A percentile compares a stretch with the other conserved stretches of the same genome.
These are phyloP conservation scores for Camponotus floridanus DNA, from an alignment of 1,140 invertebrate species.

Conservation along the genomic window DNA sequence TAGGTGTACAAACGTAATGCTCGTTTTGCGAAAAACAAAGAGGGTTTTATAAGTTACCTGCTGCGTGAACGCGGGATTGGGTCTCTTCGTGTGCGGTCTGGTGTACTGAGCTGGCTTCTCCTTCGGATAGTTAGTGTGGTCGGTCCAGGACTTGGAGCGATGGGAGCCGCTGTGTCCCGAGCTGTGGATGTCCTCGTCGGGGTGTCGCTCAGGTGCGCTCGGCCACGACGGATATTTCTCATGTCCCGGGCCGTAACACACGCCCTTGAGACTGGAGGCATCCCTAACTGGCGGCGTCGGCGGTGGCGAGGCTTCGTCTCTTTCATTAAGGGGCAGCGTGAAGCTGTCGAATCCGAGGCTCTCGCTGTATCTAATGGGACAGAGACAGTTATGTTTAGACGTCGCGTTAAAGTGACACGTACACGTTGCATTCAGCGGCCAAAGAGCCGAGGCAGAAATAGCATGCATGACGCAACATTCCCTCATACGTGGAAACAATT, in stretches of 20 bases:
- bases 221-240: constrained; percentile 95
- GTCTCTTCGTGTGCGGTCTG: constrained; percentile 90
- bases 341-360: constrained; percentile 85
- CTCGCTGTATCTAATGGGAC: constrained; percentile 82
- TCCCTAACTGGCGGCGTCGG: constrained; percentile 90
- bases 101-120: constrained; percentile 89
- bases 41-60: constrained; percentile 84
- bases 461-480: constrained; percentile 23
- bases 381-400: constrained; percentile 34
- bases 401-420: constrained; percentile 15
- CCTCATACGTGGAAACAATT: constrained; percentile 63
- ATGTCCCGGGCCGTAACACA: constrained; percentile 91
- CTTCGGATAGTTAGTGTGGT: constrained; percentile 91
- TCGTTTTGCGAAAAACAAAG: constrained; percentile 26
- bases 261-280: constrained; percentile 89
- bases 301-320: constrained; percentile 86
- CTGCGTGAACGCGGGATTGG: constrained; percentile 89
- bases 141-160: constrained; percentile 91
- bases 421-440: background rate
- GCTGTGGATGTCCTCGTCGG: constrained; percentile 85
- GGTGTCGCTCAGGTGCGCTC: constrained; percentile 81
- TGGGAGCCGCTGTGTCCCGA: constrained; percentile 86
- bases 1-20: background rate
- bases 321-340: constrained; percentile 84
- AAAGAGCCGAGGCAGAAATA: constrained; percentile 28